A percentile compares a stretch with the other conserved stretches of the same genome.
These are phyloP conservation scores for Phylloscopus collybita DNA, from an alignment of 2,797 vertebrate genomes.

Conservation along the genomic window DNA sequence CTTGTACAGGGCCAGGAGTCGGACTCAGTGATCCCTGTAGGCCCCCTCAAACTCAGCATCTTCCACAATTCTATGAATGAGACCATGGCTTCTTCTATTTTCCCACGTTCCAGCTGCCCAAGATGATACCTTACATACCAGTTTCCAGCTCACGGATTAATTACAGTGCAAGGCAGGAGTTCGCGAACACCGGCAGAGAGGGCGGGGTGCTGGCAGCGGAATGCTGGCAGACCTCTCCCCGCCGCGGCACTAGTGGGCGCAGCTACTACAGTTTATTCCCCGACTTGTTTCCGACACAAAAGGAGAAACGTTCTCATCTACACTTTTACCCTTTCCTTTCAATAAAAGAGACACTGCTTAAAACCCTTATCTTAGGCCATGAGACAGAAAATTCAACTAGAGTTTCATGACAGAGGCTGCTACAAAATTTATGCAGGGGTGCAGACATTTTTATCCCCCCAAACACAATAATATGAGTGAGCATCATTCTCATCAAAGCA, in stretches of 20 bases:
- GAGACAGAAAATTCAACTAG: not conserved
- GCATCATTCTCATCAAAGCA: not conserved
- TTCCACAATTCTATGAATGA: not conserved
- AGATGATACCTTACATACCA: not conserved
- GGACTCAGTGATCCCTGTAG: not conserved
- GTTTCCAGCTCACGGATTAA: not conserved
- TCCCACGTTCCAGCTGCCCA: not conserved
- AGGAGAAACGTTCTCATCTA: not conserved
- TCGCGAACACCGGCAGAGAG: not conserved
- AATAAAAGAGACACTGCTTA: not conserved
- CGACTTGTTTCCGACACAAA: not conserved
- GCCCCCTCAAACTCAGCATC: not conserved
- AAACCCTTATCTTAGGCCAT: not conserved
- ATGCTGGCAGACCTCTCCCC: not conserved
- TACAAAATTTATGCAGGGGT: not conserved
- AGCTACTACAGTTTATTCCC: not conserved
- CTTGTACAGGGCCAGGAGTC: not conserved
- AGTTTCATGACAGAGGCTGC: not conserved
- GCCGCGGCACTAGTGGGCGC: not conserved
- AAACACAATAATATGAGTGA: not conserved
- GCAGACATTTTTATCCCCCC: not conserved
- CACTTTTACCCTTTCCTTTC: not conserved
- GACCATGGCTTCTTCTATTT: not conserved
- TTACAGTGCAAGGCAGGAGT: not conserved
- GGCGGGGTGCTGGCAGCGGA: not conserved